Evolutionary conservation across 2,888 invertebrate species (phyloP).

Genomic region (Macrosoma leucophasiata): DNA sequence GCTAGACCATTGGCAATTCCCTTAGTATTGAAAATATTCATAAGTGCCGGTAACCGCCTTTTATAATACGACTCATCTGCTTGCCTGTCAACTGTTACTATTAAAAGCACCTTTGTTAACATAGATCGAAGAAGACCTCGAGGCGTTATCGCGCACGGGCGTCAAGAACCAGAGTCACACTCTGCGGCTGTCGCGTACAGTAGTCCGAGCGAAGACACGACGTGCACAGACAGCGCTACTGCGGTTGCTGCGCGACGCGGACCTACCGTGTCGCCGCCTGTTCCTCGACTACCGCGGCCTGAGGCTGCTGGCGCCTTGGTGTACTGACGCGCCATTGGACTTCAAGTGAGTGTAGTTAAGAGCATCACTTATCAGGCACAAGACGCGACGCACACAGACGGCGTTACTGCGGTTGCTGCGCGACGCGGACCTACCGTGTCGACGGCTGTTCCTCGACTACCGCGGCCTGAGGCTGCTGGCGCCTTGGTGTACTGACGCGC

Average conservation of each 20-base stretch:
- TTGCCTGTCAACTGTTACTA: no score
- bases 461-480: slow-evolving; percentile 93
- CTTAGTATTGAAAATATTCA: no score
- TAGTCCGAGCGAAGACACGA: slow-evolving; percentile 92
- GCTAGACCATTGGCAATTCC: no score
- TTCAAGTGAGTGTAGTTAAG: slow-evolving; percentile 62
- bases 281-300: slow-evolving; percentile 97
- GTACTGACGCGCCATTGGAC: slow-evolving; percentile 81
- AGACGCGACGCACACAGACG: slow-evolving; percentile 84
- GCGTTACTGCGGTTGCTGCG: slow-evolving; percentile 86
- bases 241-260: slow-evolving; percentile 85
- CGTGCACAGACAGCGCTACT: slow-evolving; percentile 85
- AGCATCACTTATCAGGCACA: no score
- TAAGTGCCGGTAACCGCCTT: no score
- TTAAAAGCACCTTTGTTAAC: no score
- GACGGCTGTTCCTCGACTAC: slow-evolving; percentile 92
- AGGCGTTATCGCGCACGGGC: slow-evolving; percentile 84
- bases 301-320: slow-evolving; percentile 93
- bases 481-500: slow-evolving; percentile 92
- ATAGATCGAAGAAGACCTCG: slow-evolving; percentile 92
- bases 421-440: slow-evolving; percentile 87
- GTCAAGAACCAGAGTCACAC: slow-evolving; percentile 94
- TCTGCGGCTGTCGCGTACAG: slow-evolving; percentile 89
- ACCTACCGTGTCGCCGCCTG: slow-evolving; percentile 87
- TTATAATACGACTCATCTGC: no score